phyloP scores from a whole-genome alignment of 1,140 invertebrate genomes.

The Pseudoatta argentina region DNA sequence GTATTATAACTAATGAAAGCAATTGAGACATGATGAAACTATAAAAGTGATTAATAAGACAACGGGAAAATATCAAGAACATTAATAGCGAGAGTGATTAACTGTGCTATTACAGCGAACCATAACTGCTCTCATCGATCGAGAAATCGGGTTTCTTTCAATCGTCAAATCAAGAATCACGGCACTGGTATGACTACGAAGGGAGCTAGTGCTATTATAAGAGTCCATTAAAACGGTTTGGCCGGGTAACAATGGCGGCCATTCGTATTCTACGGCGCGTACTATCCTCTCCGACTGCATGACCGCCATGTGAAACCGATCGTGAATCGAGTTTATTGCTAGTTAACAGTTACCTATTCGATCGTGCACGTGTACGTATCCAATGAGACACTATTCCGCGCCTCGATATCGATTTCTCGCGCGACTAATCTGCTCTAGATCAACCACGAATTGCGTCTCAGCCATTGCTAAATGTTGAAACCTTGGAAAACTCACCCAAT shows the following conservation, averaged over 20 bases:
- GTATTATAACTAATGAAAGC: background rate
- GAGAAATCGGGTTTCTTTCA: conserved; percentile 62
- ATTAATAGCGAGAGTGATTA: conserved; percentile 44
- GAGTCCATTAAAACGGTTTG: conserved; percentile 74
- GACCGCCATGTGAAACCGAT: conserved; percentile 74
- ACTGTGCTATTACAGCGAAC: conserved; percentile 19
- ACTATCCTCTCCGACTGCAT: conserved; percentile 71
- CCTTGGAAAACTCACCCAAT: background rate
- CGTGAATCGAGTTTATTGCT: conserved; percentile 75
- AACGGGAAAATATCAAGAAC: conserved; percentile 22
- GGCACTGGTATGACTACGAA: conserved; percentile 21
- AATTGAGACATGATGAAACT: conserved; percentile 16
- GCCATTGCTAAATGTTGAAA: background rate
- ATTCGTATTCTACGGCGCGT: conserved; percentile 70
- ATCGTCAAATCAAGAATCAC: conserved; percentile 57
- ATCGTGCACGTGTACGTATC: conserved; percentile 75
- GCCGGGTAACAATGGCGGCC: conserved; percentile 66
- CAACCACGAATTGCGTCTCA: conserved; percentile 21
- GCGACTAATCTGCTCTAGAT: conserved; percentile 59
- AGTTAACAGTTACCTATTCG: conserved; percentile 70
- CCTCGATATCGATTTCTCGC: conserved; percentile 42
- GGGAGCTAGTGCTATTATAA: conserved; percentile 69
- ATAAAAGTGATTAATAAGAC: conserved; percentile 21
- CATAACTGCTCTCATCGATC: conserved; percentile 36
- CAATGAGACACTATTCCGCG: conserved; percentile 71